phyloP scores from a whole-genome alignment of 2,888 invertebrate species.

The Limulus polyphemus region DNA sequence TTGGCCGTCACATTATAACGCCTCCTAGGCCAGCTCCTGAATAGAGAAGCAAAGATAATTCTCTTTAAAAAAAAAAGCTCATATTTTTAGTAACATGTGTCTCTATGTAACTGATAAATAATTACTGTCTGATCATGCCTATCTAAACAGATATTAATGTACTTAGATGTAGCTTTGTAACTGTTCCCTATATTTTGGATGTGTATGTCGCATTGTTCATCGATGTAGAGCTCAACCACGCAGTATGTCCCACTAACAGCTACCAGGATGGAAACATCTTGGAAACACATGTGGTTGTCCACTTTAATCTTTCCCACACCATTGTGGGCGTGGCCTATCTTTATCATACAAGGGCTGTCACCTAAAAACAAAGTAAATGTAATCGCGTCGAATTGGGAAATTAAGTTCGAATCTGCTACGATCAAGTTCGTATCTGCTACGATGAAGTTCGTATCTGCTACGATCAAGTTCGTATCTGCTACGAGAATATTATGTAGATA shows the following conservation, averaged over 20 bases:
- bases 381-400: too few relatives aligned
- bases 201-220: conserved; percentile 94
- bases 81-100: too few relatives aligned
- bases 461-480: neutral
- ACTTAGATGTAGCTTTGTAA: conserved; percentile 92
- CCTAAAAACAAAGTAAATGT: conserved; percentile 27
- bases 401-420: neutral
- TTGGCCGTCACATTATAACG: too few relatives aligned
- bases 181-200: conserved; percentile 94
- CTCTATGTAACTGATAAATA: neutral
- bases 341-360: conserved; percentile 71
- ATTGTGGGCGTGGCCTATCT: conserved; percentile 93
- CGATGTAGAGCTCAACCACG: conserved; percentile 91
- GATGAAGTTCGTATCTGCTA: neutral
- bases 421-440: neutral
- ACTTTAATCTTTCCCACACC: conserved; percentile 83
- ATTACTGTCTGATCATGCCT: too few relatives aligned
- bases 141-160: too few relatives aligned
- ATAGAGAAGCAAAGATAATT: too few relatives aligned
- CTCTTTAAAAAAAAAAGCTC: too few relatives aligned
- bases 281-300: conserved; percentile 74
- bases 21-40: too few relatives aligned
- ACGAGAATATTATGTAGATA: too few relatives aligned
- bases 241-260: conserved; percentile 79
- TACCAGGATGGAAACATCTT: conserved; percentile 85